Percentiles rank a stretch among this genome's conserved stretches.
Conservation (phyloP, 2,888 invertebrate species). For the Cryptosula pallasiana region DNA sequence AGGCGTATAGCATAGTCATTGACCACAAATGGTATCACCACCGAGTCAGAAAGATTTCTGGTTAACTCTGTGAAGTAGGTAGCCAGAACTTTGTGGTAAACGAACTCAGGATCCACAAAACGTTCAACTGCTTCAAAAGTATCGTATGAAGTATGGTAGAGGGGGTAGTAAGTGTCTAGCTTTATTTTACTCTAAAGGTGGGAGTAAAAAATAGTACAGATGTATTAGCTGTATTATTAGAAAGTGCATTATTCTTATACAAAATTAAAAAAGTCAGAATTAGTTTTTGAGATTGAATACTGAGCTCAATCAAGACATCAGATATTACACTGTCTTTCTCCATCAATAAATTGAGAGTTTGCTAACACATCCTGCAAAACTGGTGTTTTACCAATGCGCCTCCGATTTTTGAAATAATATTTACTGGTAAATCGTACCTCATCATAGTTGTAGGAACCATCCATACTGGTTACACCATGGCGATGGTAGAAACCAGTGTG, state of each 20-base stretch:
- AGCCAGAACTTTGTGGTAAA: constrained; percentile 47
- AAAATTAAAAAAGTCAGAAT: too few relatives aligned
- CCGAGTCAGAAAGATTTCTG: constrained; percentile 41
- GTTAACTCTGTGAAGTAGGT: constrained; percentile 52
- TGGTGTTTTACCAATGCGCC: too few relatives aligned
- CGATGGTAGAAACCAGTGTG: background rate
- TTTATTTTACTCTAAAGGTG: background rate
- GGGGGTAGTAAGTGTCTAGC: constrained; percentile 32
- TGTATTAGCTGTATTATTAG: too few relatives aligned
- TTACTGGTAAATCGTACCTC: background rate
- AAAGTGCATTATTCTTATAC: too few relatives aligned
- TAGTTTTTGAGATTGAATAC: too few relatives aligned
- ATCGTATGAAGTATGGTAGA: constrained; percentile 45
- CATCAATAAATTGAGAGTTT: too few relatives aligned
- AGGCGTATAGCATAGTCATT: constrained; percentile 18
- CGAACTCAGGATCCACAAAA: constrained; percentile 35
- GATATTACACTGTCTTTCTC: too few relatives aligned
- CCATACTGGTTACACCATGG: background rate
- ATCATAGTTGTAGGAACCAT: background rate
- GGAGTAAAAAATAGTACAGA: too few relatives aligned
- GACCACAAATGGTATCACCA: constrained; percentile 48
- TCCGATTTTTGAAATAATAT: too few relatives aligned
- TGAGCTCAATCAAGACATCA: too few relatives aligned
- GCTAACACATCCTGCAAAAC: too few relatives aligned
- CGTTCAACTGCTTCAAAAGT: constrained; percentile 32